phyloP scores from a whole-genome alignment of 2,797 vertebrate genomes.

The Crypturellus tataupa region DNA sequence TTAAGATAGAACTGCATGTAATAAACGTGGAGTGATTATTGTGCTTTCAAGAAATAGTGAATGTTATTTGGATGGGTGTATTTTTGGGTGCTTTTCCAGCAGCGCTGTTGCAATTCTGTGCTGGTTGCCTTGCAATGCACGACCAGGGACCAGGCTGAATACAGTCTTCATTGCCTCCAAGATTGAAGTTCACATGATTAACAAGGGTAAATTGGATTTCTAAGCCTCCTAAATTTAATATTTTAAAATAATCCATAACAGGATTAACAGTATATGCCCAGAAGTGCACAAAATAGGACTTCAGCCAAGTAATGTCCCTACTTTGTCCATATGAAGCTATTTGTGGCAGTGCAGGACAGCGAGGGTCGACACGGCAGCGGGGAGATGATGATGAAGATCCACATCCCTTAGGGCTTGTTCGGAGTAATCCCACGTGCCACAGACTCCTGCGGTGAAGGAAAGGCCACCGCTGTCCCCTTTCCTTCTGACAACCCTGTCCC shows the following conservation, averaged over 20 bases:
- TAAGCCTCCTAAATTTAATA: neutral
- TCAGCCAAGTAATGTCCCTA: fast-evolving
- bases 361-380: fast-evolving
- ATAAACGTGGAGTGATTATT: neutral
- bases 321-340: neutral
- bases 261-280: neutral
- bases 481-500: fast-evolving
- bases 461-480: neutral
- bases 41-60: neutral
- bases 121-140: too few relatives aligned
- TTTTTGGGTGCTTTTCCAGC: neutral
- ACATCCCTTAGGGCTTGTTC: neutral
- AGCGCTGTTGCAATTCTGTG: fast-evolving
- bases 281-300: neutral
- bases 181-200: fast-evolving
- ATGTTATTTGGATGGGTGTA: neutral
- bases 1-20: too few relatives aligned
- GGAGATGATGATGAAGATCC: neutral
- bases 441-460: neutral
- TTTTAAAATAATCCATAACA: neutral
- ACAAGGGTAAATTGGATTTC: neutral
- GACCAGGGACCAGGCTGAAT: neutral
- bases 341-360: neutral
- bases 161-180: neutral
- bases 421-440: neutral